These are phyloP conservation scores for Haemorhous mexicanus DNA, from an alignment of 2,113 vertebrate genomes.

Conservation along the genomic window DNA sequence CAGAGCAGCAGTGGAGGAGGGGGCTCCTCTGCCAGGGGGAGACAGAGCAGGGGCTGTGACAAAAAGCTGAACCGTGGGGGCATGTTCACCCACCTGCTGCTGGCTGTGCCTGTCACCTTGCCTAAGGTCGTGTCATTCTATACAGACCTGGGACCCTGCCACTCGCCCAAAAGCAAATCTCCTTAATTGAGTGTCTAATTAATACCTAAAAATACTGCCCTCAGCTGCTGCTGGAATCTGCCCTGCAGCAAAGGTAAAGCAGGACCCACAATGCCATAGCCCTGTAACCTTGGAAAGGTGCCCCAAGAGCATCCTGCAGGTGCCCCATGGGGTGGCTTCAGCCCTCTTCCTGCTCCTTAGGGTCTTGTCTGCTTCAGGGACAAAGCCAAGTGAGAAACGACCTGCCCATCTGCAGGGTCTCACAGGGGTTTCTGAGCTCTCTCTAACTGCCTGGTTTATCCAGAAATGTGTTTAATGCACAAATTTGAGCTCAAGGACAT, in stretches of 20 bases:
- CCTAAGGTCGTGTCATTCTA: conserved; percentile 48
- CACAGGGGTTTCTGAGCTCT: neutral
- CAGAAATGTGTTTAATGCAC: neutral
- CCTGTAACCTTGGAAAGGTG: neutral
- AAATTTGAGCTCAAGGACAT: neutral
- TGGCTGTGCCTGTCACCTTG: neutral
- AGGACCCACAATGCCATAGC: neutral
- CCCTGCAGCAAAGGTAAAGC: conserved; percentile 47
- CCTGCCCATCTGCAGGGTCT: neutral
- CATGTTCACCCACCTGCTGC: neutral
- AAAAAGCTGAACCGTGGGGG: neutral
- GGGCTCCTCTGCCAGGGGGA: neutral
- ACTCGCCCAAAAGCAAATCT: conserved; percentile 45
- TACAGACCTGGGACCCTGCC: conserved; percentile 28
- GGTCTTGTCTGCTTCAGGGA: neutral
- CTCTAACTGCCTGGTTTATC: neutral
- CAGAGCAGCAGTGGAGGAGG: neutral
- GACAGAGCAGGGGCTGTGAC: neutral
- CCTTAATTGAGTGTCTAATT: conserved; percentile 50
- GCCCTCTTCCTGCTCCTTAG: neutral
- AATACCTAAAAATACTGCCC: conserved; percentile 62
- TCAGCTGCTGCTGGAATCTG: conserved; percentile 58
- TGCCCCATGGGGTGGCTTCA: neutral
- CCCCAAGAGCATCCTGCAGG: neutral
- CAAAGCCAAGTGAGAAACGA: neutral